Evolutionary conservation across 2,888 invertebrate species (phyloP).

Genomic region (Ecliptopera silaceata): DNA sequence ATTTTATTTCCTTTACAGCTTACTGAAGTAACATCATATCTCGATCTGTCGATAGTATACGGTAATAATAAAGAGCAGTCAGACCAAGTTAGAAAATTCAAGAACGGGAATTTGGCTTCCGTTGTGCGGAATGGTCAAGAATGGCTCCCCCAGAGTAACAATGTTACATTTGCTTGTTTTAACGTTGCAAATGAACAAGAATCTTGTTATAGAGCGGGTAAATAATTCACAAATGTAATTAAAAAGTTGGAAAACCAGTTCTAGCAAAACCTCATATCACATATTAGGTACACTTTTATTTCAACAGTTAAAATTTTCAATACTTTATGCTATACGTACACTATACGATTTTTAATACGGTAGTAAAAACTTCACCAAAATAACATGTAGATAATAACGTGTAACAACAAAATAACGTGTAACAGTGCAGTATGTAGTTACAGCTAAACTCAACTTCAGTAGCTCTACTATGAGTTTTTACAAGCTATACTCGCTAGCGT

Average conservation of each 20-base stretch:
- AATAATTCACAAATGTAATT: neutral
- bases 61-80: conserved; percentile 13
- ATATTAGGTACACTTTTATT: too few relatives aligned
- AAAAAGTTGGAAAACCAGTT: neutral
- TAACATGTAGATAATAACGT: too few relatives aligned
- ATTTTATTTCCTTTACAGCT: conserved; percentile 11
- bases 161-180: conserved; percentile 22
- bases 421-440: too few relatives aligned
- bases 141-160: conserved; percentile 24
- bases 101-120: conserved; percentile 13
- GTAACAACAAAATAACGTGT: too few relatives aligned
- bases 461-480: too few relatives aligned
- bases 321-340: too few relatives aligned
- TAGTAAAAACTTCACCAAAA: too few relatives aligned
- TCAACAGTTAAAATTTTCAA: too few relatives aligned
- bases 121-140: conserved; percentile 10
- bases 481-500: too few relatives aligned
- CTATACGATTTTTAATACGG: too few relatives aligned
- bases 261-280: too few relatives aligned
- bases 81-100: conserved; percentile 3
- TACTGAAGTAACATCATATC: conserved; percentile 18
- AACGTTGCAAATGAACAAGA: conserved; percentile 12
- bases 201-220: conserved; percentile 30
- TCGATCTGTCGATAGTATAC: conserved; percentile 27
- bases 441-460: too few relatives aligned